Percentiles rank a stretch among this genome's conserved stretches.
Conservation (phyloP, 2,888 invertebrate species). For the Rhyacophila evoluta region DNA sequence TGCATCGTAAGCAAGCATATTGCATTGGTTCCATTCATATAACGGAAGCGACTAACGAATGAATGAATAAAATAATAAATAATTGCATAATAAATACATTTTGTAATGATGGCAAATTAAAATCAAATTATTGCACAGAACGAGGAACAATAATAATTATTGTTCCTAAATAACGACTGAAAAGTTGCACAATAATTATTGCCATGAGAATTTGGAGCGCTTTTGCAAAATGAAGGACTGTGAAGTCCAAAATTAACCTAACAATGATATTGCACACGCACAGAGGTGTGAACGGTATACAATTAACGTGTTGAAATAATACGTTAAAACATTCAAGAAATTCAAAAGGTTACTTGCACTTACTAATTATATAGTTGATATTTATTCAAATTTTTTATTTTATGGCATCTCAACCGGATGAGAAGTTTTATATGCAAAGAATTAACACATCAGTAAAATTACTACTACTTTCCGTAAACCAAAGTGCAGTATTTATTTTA, state of each 20-base stretch:
- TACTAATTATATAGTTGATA: too few relatives aligned
- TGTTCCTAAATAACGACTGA: not conserved
- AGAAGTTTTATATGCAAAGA: too few relatives aligned
- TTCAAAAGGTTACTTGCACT: too few relatives aligned
- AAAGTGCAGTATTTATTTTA: too few relatives aligned
- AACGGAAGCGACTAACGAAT: not conserved
- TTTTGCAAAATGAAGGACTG: not conserved
- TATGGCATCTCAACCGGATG: too few relatives aligned
- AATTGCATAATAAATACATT: not conserved
- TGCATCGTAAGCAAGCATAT: not conserved
- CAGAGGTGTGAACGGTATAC: too few relatives aligned
- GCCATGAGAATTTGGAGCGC: not conserved
- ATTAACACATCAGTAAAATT: too few relatives aligned
- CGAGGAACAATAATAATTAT: not conserved
- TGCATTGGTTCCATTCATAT: not conserved
- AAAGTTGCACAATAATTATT: not conserved
- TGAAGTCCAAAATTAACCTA: not conserved
- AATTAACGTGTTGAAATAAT: too few relatives aligned
- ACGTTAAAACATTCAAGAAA: too few relatives aligned
- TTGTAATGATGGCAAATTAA: slow-evolving; percentile 2
- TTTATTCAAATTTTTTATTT: too few relatives aligned
- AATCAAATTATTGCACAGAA: not conserved
- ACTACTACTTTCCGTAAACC: too few relatives aligned
- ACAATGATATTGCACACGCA: too few relatives aligned
- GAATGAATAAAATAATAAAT: not conserved